phyloP scores from a whole-genome alignment of 1,140 invertebrate genomes.

The Scaptomyza pallida region DNA sequence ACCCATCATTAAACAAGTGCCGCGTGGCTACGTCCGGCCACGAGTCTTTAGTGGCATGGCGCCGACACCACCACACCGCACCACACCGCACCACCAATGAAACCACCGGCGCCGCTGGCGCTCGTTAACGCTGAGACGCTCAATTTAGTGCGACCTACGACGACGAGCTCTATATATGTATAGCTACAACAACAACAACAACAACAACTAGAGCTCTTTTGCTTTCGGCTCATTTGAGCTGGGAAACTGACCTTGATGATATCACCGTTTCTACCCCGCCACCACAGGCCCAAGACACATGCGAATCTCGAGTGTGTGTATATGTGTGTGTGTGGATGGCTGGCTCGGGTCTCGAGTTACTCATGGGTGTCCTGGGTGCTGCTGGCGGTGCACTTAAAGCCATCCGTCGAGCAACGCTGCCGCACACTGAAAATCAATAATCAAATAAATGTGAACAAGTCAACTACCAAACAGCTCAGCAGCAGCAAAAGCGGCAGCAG shows the following conservation, averaged over 20 bases:
- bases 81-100: not conserved
- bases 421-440: constrained; percentile 72
- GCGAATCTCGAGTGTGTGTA: constrained; percentile 51
- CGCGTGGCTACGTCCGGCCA: constrained; percentile 72
- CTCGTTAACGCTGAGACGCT: constrained; percentile 80
- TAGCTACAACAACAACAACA: constrained; percentile 10
- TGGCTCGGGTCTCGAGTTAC: constrained; percentile 57
- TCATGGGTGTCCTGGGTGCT: constrained; percentile 50
- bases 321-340: not conserved
- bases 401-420: constrained; percentile 35
- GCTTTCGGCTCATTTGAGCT: constrained; percentile 54
- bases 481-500: constrained; percentile 19
- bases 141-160: constrained; percentile 69
- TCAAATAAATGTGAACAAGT: constrained; percentile 72
- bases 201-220: constrained; percentile 1
- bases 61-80: constrained; percentile 38
- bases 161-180: too few relatives aligned
- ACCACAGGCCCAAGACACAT: constrained; percentile 43
- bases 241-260: constrained; percentile 72
- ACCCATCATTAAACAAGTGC: constrained; percentile 61
- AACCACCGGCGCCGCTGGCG: constrained; percentile 38
- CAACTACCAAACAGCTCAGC: constrained; percentile 52
- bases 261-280: constrained; percentile 53
- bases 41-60: constrained; percentile 65
- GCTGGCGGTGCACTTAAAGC: constrained; percentile 62